Conservation (phyloP, 2,797 vertebrate species). For the Emys orbicularis region DNA sequence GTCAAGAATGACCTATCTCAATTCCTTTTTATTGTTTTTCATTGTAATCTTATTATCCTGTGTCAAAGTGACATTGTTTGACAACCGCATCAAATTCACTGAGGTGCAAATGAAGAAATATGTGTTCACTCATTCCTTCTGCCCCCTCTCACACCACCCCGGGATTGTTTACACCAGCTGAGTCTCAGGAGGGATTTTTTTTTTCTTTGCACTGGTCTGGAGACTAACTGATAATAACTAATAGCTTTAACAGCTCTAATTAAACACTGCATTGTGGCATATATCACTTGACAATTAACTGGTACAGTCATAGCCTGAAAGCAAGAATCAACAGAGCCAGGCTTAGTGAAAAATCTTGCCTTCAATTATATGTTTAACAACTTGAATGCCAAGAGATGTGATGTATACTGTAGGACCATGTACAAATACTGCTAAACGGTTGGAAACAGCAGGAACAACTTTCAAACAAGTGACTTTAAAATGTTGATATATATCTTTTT, state of each 20-base stretch:
- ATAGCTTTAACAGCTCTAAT: neutral
- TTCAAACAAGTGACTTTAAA: neutral
- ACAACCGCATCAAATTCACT: conserved; percentile 54
- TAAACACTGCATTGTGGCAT: neutral
- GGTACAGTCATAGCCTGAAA: neutral
- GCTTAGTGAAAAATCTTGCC: neutral
- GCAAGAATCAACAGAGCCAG: neutral
- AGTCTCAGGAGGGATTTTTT: neutral
- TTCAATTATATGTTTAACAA: neutral
- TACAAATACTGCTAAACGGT: neutral
- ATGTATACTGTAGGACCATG: neutral
- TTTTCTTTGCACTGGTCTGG: neutral
- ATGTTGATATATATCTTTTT: neutral
- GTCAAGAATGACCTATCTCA: conserved; percentile 50
- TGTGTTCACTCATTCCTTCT: conserved; percentile 17
- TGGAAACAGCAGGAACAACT: neutral
- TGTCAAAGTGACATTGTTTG: conserved; percentile 71
- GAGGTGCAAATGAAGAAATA: conserved; percentile 26
- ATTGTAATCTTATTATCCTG: conserved; percentile 67
- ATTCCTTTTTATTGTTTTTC: conserved; percentile 63
- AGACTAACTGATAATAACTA: neutral
- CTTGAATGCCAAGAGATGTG: neutral
- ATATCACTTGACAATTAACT: neutral
- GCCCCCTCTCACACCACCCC: neutral
- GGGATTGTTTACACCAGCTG: neutral